phyloP scores from a whole-genome alignment of 1,140 invertebrate genomes.

The Brachionus sp. region DNA sequence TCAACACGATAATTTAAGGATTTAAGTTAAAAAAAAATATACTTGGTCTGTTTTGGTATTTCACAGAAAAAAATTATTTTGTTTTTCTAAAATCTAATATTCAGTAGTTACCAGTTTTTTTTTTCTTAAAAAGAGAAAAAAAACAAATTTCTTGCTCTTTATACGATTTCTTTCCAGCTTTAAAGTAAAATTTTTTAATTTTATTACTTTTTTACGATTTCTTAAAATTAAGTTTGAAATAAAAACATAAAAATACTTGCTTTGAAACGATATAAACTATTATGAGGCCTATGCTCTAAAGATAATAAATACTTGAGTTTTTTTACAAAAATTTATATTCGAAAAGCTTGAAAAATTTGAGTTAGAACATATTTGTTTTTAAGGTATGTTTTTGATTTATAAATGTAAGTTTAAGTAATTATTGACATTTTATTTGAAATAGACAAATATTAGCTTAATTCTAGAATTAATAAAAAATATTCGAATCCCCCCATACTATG shows the following conservation, averaged over 20 bases:
- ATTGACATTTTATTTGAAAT: not conserved
- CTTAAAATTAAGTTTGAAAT: not conserved
- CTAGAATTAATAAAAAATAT: not conserved
- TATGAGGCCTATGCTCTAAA: not conserved
- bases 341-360: not conserved
- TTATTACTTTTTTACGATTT: not conserved
- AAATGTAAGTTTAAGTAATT: not conserved
- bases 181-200: not conserved
- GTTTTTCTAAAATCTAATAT: not conserved
- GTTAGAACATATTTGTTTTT: not conserved
- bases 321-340: not conserved
- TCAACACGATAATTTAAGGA: no score
- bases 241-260: not conserved
- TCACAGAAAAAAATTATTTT: no score
- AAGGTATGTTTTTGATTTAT: not conserved
- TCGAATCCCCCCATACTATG: not conserved
- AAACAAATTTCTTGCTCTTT: no score
- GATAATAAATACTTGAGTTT: not conserved
- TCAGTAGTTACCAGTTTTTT: not conserved
- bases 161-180: no score
- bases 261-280: not conserved
- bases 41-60: no score
- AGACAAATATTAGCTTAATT: not conserved
- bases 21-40: no score
- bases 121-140: not conserved